Conservation (phyloP, 2,113 vertebrate species). For the Tenebrosternarchus preto region DNA sequence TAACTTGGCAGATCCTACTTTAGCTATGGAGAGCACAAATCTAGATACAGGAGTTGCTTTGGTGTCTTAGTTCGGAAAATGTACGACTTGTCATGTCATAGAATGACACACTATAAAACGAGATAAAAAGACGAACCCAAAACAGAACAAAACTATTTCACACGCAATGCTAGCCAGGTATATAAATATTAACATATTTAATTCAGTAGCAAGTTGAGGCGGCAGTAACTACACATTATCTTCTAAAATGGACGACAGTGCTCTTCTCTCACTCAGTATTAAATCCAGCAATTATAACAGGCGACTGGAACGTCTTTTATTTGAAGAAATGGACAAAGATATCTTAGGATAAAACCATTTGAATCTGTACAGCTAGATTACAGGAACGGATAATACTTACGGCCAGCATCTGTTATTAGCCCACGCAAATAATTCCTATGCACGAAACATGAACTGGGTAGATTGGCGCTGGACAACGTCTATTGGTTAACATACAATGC, state of each 20-base stretch:
- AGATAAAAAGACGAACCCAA: too few relatives aligned
- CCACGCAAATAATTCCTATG: not conserved
- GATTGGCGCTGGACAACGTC: not conserved
- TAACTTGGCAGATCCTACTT: too few relatives aligned
- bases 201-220: constrained; percentile 14
- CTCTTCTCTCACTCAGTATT: constrained; percentile 38
- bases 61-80: too few relatives aligned
- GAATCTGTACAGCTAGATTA: constrained; percentile 13
- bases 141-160: too few relatives aligned
- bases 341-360: not conserved
- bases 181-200: too few relatives aligned
- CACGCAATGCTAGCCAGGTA: not conserved
- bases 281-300: not conserved
- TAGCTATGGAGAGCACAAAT: too few relatives aligned
- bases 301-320: not conserved
- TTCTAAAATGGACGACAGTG: constrained; percentile 48
- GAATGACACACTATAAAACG: too few relatives aligned
- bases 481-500: not conserved
- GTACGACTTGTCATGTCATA: too few relatives aligned
- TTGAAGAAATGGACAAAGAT: not conserved
- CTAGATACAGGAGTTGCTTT: too few relatives aligned
- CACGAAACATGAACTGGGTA: not conserved
- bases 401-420: not conserved
- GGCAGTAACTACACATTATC: constrained; percentile 37
- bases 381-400: not conserved